phyloP scores from a whole-genome alignment of 2,888 invertebrate genomes.

The Caenorhabditis sulstoni region DNA sequence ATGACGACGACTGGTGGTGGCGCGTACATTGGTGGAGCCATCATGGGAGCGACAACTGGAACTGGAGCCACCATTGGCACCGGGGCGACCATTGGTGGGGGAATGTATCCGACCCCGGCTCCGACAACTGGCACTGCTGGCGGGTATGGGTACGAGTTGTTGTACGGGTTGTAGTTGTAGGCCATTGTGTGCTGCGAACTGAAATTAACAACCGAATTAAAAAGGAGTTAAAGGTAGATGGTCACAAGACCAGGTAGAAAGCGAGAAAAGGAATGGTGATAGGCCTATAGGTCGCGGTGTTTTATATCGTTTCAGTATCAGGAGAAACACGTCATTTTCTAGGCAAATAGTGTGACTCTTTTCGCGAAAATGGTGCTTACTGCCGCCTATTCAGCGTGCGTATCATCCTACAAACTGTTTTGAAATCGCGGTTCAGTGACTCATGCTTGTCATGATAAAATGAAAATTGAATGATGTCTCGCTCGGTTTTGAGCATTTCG shows the following conservation, averaged over 20 bases:
- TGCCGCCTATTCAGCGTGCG: constrained; percentile 5
- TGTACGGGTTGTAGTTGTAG: constrained; percentile 61
- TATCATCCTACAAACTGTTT: constrained; percentile 5
- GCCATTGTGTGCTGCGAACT: constrained; percentile 41
- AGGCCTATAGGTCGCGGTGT: constrained; percentile 36
- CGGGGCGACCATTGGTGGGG: constrained; percentile 38
- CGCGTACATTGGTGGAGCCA: constrained; percentile 34
- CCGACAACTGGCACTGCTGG: constrained; percentile 14
- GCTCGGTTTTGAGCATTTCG: too few species aligned
- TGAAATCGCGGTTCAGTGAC: constrained; percentile 2
- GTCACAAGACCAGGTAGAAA: constrained; percentile 10
- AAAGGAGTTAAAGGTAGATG: constrained; percentile 10
- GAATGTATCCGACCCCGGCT: constrained; percentile 38
- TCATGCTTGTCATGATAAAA: neutral
- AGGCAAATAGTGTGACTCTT: constrained; percentile 34
- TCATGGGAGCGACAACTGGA: constrained; percentile 51
- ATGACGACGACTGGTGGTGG: constrained; percentile 57
- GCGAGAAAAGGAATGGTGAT: constrained; percentile 27
- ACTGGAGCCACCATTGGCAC: constrained; percentile 42
- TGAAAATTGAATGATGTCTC: neutral
- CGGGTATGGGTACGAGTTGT: constrained; percentile 53
- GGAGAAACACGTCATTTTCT: constrained; percentile 37
- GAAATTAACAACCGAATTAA: constrained; percentile 7
- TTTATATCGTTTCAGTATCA: constrained; percentile 54
- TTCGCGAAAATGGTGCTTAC: constrained; percentile 26